Evolutionary conservation across 2,113 vertebrate species (phyloP), one percentile per base, ranked within the genome.

Genomic region (Ammodytes dubius): DNA sequence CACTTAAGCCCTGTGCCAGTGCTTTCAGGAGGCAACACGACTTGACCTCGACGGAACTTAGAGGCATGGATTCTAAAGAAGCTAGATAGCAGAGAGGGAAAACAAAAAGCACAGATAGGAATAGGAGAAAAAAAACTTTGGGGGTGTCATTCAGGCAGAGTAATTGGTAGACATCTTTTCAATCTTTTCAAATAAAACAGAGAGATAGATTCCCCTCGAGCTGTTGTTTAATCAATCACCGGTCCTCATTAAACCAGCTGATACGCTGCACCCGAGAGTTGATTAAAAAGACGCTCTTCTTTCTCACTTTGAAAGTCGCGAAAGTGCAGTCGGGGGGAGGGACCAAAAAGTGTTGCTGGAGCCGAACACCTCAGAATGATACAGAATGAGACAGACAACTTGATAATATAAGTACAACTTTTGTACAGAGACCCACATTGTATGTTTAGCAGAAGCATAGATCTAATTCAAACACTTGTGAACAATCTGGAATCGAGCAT

Each of bases 111-210:
- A 12, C 45, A 65, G 9, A 49, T 2, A 45, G 19, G 12, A 75
- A 52, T 53, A 43, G 45, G 63, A 19, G 8, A 19, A 61, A 58
- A 72, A 39, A 6, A 74, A n/a, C 3, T 1, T 6, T 53, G 11
- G 2, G 12, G 8, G 19, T 65, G 17, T 27, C n/a, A 60, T 7
- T 12, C 19, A 69, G 19, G 61, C 42, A 47, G 70, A 59, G 49
- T 79, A 79, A 84, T 77, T 80, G 63, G 19, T 10, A 17, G 57
- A 67, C 27, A 77, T 56, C 8, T 68, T 57, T 63, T 85, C 80
- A 84, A 84, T 81, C 64, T 87, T 85, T 84, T 82, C 27, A 85
- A 86, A 79, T 78, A 53, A 74, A 74, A 85, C 39, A 60, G 58
- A 74, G 27, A 78, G 66, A 81, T 17, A 42, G 52, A 70, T 76